Evolutionary conservation across 2,888 invertebrate genomes (phyloP).

Genomic region (Scaeva pyrastri): DNA sequence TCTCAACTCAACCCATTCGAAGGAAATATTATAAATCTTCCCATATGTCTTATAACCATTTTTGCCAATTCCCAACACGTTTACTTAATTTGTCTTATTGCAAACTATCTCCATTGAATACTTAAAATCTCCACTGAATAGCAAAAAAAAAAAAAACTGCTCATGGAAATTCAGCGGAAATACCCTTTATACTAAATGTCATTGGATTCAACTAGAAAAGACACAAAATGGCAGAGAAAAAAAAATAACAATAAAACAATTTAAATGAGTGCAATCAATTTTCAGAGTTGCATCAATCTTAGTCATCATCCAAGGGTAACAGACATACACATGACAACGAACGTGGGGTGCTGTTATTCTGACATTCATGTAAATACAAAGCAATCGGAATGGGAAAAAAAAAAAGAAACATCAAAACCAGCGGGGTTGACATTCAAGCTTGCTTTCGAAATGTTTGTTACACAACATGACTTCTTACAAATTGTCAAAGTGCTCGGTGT

Average conservation of each 20-base stretch:
- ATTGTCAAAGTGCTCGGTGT: conserved; percentile 41
- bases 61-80: conserved; percentile 62
- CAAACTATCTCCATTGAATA: conserved; percentile 50
- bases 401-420: not conserved
- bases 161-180: conserved; percentile 50
- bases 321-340: too few relatives aligned
- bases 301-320: conserved; percentile 9
- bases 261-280: conserved; percentile 53
- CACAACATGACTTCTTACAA: conserved; percentile 65
- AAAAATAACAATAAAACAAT: conserved; percentile 16
- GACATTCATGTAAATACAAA: not conserved
- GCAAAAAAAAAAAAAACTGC: conserved; percentile 14
- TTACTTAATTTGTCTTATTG: conserved; percentile 49
- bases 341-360: conserved; percentile 4
- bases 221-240: not conserved
- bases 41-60: conserved; percentile 5
- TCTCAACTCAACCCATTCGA: conserved; percentile 10
- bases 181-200: conserved; percentile 49
- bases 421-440: conserved; percentile 44
- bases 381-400: not conserved
- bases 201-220: too few relatives aligned
- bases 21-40: conserved; percentile 53
- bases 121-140: not conserved
- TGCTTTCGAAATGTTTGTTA: conserved; percentile 53
- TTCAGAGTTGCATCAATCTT: conserved; percentile 51